Evolutionary conservation across 2,113 vertebrate genomes (phyloP).

Genomic region (Ranitomeya variabilis): DNA sequence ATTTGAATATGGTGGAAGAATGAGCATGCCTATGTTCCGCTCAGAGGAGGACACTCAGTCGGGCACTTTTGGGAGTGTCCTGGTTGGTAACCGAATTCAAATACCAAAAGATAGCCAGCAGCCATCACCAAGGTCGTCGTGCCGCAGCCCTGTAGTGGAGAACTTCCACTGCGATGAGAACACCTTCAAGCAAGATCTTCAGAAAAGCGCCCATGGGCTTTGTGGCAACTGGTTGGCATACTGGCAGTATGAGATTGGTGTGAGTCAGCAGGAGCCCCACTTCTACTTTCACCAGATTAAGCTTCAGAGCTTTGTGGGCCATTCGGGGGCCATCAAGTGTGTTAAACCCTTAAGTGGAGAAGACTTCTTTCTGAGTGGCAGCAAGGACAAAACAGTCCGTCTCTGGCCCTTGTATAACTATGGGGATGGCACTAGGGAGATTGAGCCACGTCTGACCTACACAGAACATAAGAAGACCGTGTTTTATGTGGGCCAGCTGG

Average conservation of each 20-base stretch:
- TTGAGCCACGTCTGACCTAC: conserved; percentile 82
- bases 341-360: conserved; percentile 85
- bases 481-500: conserved; percentile 90
- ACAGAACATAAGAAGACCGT: conserved; percentile 88
- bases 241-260: conserved; percentile 97
- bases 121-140: conserved; percentile 61
- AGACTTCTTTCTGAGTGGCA: conserved; percentile 95
- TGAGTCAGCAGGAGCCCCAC: conserved; percentile 90
- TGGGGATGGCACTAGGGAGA: conserved; percentile 87
- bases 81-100: conserved; percentile 95
- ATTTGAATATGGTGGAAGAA: conserved; percentile 58
- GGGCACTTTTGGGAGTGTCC: conserved; percentile 90
- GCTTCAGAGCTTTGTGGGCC: conserved; percentile 91
- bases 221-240: conserved; percentile 98
- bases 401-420: conserved; percentile 95
- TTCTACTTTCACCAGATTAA: conserved; percentile 98
- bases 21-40: conserved; percentile 67
- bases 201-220: conserved; percentile 82
- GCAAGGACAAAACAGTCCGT: conserved; percentile 94
- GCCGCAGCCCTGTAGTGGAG: conserved; percentile 69
- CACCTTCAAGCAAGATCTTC: conserved; percentile 86
- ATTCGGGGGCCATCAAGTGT: conserved; percentile 87
- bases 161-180: conserved; percentile 77
- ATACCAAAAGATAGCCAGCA: conserved; percentile 77
- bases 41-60: conserved; percentile 80